phyloP scores from a whole-genome alignment of 2,113 vertebrate genomes.

The Aspiorhynchus laticeps region DNA sequence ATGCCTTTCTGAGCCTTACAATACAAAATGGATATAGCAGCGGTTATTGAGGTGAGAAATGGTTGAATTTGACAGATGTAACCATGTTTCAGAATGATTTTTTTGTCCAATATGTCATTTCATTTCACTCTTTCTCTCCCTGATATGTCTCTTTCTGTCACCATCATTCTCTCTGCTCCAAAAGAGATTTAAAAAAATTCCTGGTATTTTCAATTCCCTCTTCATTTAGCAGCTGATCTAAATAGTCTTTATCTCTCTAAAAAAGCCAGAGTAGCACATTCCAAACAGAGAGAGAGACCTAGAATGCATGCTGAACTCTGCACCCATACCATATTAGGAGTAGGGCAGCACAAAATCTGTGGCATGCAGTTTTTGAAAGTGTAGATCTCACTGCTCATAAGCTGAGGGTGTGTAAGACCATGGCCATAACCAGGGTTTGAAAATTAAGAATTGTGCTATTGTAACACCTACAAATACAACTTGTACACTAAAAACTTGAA shows the following conservation, averaged over 20 bases:
- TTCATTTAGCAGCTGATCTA: slow-evolving; percentile 63
- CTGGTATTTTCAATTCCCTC: slow-evolving; percentile 40
- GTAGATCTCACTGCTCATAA: not conserved
- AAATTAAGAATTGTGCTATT: no score
- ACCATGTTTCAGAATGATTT: not conserved
- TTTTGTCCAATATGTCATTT: not conserved
- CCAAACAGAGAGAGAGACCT: slow-evolving; percentile 62
- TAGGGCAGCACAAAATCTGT: slow-evolving; percentile 67
- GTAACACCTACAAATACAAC: no score
- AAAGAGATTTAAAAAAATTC: not conserved
- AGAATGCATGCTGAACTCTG: slow-evolving; percentile 37
- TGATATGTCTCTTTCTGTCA: slow-evolving; percentile 18
- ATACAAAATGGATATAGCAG: not conserved
- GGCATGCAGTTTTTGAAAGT: slow-evolving; percentile 52
- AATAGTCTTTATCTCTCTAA: slow-evolving; percentile 63
- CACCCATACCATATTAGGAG: slow-evolving; percentile 81
- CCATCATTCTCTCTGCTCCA: not conserved
- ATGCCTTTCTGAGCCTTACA: slow-evolving; percentile 7
- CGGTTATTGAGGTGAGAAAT: not conserved
- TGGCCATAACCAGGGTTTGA: no score
- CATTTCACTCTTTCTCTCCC: not conserved
- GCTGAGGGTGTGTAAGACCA: not conserved
- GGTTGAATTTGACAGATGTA: slow-evolving; percentile 1
- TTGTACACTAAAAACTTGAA: no score
- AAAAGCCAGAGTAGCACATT: slow-evolving; percentile 69